Percentiles rank a stretch among this genome's conserved stretches.
phyloP scores from a whole-genome alignment of 2,113 vertebrate species.

The Syngnathoides biaculeatus region DNA sequence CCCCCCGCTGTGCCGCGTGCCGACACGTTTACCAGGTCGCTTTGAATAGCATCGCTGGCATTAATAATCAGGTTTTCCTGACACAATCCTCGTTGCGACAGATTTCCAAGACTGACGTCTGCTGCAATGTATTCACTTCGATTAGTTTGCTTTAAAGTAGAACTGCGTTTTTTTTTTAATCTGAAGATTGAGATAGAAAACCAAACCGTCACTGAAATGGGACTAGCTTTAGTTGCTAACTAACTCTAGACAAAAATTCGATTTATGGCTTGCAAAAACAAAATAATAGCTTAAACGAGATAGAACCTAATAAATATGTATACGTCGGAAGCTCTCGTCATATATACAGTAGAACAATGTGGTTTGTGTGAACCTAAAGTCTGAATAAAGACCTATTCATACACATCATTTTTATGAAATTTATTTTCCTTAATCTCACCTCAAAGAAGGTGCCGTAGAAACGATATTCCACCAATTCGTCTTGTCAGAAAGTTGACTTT shows the following conservation, averaged over 20 bases:
- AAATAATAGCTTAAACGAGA: background rate
- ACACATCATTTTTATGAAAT: background rate
- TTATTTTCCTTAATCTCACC: slow-evolving; percentile 34
- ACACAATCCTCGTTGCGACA: background rate
- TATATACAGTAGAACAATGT: too few relatives aligned
- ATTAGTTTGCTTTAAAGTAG: background rate
- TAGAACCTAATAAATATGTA: background rate
- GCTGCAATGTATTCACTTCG: background rate
- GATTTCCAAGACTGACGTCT: background rate
- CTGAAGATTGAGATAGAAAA: background rate
- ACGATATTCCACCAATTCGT: slow-evolving; percentile 34
- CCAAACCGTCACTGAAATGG: too few relatives aligned
- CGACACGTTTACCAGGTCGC: slow-evolving; percentile 23
- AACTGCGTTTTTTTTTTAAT: background rate
- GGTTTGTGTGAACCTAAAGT: too few relatives aligned
- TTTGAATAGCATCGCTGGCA: slow-evolving; percentile 39
- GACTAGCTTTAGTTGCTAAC: too few relatives aligned
- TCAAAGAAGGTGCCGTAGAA: slow-evolving; percentile 22
- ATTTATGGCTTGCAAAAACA: too few relatives aligned
- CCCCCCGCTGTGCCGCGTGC: slow-evolving; percentile 34
- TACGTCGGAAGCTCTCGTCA: too few relatives aligned
- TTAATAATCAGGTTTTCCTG: background rate
- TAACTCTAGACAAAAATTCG: too few relatives aligned
- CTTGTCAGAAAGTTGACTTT: slow-evolving; percentile 23
- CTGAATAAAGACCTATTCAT: background rate